These are phyloP conservation scores for Microcebus ravelobensis DNA, from an alignment of 2,113 vertebrate genomes.

Conservation along the genomic window DNA sequence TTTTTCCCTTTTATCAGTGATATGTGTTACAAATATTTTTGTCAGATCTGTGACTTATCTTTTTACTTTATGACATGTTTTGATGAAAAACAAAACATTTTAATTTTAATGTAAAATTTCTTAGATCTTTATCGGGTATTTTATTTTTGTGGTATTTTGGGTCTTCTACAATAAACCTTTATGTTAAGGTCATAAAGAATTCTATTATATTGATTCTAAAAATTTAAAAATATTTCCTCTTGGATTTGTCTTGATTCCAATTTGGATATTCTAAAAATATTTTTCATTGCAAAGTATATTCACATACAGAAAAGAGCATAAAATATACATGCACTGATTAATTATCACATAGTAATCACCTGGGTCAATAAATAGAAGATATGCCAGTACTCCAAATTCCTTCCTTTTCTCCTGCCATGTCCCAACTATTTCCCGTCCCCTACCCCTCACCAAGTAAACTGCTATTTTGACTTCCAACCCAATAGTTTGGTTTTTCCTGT, in stretches of 20 bases:
- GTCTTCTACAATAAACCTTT: not conserved
- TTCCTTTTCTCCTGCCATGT: no score
- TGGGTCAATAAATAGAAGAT: not conserved
- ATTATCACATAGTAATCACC: not conserved
- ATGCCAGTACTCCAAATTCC: not conserved
- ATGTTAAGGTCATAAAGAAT: not conserved
- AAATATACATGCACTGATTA: not conserved
- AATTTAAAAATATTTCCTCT: not conserved
- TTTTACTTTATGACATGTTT: constrained; percentile 6
- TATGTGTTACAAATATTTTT: constrained; percentile 18
- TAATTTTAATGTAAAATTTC: constrained; percentile 13
- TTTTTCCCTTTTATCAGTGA: not conserved
- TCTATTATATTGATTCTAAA: not conserved
- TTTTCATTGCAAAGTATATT: not conserved
- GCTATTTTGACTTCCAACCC: not conserved
- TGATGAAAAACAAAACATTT: not conserved
- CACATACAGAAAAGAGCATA: not conserved
- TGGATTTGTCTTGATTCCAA: not conserved
- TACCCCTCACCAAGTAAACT: not conserved
- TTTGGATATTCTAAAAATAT: not conserved
- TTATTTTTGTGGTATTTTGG: constrained; percentile 19
- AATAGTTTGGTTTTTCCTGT: not conserved
- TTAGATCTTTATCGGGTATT: not conserved
- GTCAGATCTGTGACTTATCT: not conserved
- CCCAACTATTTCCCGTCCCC: not conserved